Evolutionary conservation across 2,888 invertebrate genomes (phyloP).

Genomic region (Onchidella celtica): DNA sequence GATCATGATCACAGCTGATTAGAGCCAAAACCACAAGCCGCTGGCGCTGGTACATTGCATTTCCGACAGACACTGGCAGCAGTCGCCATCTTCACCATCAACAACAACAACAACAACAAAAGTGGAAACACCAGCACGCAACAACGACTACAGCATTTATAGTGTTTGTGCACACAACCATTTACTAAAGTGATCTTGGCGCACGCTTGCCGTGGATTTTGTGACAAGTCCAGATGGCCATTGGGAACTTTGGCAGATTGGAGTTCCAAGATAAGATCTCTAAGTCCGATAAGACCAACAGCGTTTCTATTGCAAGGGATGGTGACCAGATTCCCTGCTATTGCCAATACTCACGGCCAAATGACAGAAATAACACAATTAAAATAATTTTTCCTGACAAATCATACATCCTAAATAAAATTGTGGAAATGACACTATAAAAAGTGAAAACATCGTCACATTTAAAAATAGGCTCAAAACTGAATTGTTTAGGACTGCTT

Average conservation of each 20-base stretch:
- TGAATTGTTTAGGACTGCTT: neutral
- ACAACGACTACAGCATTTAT: neutral
- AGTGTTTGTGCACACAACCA: neutral
- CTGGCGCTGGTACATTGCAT: no score
- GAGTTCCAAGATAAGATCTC: neutral
- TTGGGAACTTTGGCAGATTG: neutral
- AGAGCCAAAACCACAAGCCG: no score
- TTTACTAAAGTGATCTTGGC: no score
- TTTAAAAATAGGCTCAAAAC: neutral
- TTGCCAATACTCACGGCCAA: neutral
- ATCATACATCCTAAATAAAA: neutral
- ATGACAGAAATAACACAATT: neutral
- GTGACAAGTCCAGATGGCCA: constrained; percentile 8
- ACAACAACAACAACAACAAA: neutral
- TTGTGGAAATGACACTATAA: neutral
- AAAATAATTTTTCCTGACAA: no score
- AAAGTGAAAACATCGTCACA: neutral
- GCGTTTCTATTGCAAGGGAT: neutral
- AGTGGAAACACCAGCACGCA: neutral
- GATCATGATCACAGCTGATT: no score
- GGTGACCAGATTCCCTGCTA: neutral
- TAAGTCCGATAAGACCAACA: neutral
- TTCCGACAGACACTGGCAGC: no score
- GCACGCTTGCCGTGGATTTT: no score
- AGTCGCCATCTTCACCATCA: neutral